These are phyloP conservation scores for Amphiprion ocellaris DNA, from an alignment of 2,113 vertebrate genomes.

Conservation along the genomic window DNA sequence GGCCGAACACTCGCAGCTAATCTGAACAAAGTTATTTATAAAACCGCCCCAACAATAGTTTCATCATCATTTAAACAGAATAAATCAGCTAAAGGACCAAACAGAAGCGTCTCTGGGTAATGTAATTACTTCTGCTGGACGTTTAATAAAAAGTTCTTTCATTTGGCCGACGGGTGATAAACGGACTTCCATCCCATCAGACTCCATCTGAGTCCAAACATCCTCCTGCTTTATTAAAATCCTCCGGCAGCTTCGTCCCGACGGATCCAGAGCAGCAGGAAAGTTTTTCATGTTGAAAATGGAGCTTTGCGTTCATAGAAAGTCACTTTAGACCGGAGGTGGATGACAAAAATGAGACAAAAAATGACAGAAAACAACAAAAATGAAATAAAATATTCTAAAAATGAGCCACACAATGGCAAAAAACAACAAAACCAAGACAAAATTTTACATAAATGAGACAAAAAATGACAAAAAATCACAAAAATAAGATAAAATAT, in stretches of 20 bases:
- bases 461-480: too few relatives aligned
- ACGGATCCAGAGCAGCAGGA: background rate
- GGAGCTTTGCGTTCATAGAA: too few relatives aligned
- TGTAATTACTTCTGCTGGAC: background rate
- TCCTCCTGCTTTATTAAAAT: constrained; percentile 30
- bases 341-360: too few relatives aligned
- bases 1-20: too few relatives aligned
- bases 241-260: background rate
- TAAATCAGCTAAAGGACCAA: background rate
- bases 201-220: constrained; percentile 39
- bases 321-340: too few relatives aligned
- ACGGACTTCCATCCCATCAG: constrained; percentile 20
- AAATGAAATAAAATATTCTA: too few relatives aligned
- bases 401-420: too few relatives aligned
- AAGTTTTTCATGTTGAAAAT: background rate
- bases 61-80: background rate
- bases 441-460: too few relatives aligned
- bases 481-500: too few relatives aligned
- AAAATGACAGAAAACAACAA: too few relatives aligned
- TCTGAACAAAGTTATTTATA: too few relatives aligned
- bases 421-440: too few relatives aligned
- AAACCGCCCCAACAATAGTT: background rate
- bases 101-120: background rate
- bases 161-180: constrained; percentile 41
- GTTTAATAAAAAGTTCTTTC: constrained; percentile 30